Evolutionary conservation across 2,797 vertebrate species (phyloP).

Genomic region (Megaceryle alcyon): DNA sequence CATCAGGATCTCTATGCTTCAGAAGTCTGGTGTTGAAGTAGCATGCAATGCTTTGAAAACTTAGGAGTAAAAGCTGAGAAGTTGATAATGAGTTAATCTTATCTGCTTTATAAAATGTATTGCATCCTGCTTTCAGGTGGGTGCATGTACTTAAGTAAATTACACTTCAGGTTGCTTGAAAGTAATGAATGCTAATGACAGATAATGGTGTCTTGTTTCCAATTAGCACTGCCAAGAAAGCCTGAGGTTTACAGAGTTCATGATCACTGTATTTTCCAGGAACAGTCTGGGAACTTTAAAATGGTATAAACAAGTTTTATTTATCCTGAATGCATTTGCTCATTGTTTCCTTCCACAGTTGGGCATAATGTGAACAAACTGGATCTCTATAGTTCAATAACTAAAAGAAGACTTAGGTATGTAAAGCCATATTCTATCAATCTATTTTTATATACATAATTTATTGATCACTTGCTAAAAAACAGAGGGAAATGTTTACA

Average conservation of each 20-base stretch:
- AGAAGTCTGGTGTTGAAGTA: background rate
- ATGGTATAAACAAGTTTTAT: conserved; percentile 36
- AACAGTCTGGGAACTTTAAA: conserved; percentile 43
- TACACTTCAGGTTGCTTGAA: conserved; percentile 18
- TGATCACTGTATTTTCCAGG: conserved; percentile 40
- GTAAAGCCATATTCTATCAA: background rate
- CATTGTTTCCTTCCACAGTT: conserved; percentile 7
- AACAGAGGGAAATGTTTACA: background rate
- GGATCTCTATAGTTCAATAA: background rate
- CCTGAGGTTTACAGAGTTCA: conserved; percentile 28
- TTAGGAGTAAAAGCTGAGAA: background rate
- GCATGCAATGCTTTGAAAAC: background rate
- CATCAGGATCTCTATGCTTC: background rate
- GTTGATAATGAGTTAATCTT: conserved; percentile 23
- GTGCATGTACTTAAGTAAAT: conserved; percentile 47
- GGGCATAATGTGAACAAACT: background rate
- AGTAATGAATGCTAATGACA: conserved; percentile 67
- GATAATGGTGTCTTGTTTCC: conserved; percentile 61
- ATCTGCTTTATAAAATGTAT: background rate
- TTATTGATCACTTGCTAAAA: background rate
- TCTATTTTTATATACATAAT: background rate
- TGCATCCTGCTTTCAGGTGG: conserved; percentile 48
- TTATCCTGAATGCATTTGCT: conserved; percentile 46
- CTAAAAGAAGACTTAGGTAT: background rate
- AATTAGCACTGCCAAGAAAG: conserved; percentile 51